Evolutionary conservation across 2,797 vertebrate species (phyloP), one percentile per base, ranked within the genome.

Genomic region (Hyperoplus lanceolatus): DNA sequence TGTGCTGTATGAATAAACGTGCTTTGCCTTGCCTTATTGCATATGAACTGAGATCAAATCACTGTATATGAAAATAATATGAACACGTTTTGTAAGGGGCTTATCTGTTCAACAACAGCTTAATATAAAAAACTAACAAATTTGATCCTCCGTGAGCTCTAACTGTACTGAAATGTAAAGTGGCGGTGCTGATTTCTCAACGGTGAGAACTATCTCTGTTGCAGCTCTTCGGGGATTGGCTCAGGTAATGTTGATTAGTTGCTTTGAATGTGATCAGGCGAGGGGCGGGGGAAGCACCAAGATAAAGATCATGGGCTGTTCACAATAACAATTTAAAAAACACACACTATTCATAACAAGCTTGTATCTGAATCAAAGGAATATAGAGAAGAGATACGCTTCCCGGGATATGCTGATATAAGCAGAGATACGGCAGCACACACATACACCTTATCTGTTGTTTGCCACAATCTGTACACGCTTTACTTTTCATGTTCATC

Each of bases 41-140:
- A 64, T 70, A 57, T 73, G 73, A 88, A 73, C 53, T 16, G 50
- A 83, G 83, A 88, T 90, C 86, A 86, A 62, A 90, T 80, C 29
- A 0, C 4, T n/a, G 74, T 59, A 78, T 75, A 70, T 80, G 66
- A 85, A 79, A 54, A 50, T 21, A 42, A 21, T 14, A 62, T 18
- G 43, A 84, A 79, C 38, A 75, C 43, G 75, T 29, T 29, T 29
- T 63, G 42, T 11, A n/a, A 21, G 48, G 62, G 15, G 60, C 43
- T 73, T 81, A 62, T 83, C 66, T 77, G 58, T 16, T 49, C 55
- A 76, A 49, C 38, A 59, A 49, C 29, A 29, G 29, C 54, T 67
- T 51, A 72, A 76, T 71, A 64, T 84, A 75, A 59, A 82, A 69
- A 53, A 9, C 64, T 51, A 36, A 1, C 46, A 51, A 54, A 50